These are phyloP conservation scores for Sarcophaga peregrina DNA, from an alignment of 1,140 invertebrate species.

Conservation along the genomic window DNA sequence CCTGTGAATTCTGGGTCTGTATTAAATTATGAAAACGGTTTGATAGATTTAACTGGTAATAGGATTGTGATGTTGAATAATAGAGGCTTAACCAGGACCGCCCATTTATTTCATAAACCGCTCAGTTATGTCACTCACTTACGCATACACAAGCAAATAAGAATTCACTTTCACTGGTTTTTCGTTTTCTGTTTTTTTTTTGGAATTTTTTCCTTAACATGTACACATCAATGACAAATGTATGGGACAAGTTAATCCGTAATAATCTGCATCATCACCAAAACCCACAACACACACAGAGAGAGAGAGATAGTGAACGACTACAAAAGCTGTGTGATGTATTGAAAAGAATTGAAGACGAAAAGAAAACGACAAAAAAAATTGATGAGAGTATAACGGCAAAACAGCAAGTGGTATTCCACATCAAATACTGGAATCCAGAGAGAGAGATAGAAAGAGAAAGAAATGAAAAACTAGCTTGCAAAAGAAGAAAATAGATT, in stretches of 20 bases:
- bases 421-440: background rate
- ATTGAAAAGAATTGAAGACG: background rate
- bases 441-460: background rate
- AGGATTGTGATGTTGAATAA: constrained; percentile 28
- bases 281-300: background rate
- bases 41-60: constrained; percentile 35
- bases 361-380: background rate
- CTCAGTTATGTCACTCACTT: too few relatives aligned
- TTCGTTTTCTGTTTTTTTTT: background rate
- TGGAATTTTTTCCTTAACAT: too few relatives aligned
- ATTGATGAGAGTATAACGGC: background rate
- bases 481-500: constrained; percentile 14
- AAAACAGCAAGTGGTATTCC: constrained; percentile 29
- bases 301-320: background rate
- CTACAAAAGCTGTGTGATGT: background rate
- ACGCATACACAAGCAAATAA: background rate
- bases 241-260: constrained; percentile 35
- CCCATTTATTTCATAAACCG: background rate
- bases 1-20: too few relatives aligned
- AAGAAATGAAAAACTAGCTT: background rate
- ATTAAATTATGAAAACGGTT: constrained; percentile 23
- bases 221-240: constrained; percentile 9
- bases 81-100: constrained; percentile 1
- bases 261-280: constrained; percentile 34
- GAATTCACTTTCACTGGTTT: background rate